Evolutionary conservation across 1,140 invertebrate species (phyloP).

Genomic region (Cydia pomonella): DNA sequence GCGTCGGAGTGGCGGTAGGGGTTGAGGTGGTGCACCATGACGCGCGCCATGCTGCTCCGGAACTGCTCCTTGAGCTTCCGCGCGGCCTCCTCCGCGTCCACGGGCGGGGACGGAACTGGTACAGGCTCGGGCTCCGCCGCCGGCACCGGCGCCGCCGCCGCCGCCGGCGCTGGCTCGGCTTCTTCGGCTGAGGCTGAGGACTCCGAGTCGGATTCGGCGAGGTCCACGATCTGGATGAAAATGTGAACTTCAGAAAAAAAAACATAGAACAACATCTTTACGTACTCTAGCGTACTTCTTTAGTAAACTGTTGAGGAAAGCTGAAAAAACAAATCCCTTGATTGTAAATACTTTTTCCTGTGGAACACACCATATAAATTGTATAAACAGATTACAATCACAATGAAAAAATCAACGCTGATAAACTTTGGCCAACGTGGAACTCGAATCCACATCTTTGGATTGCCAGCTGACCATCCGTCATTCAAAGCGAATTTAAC

Average conservation of each 20-base stretch:
- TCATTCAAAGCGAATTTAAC: no score
- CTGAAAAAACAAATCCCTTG: no score
- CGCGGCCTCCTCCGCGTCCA: slow-evolving; percentile 69
- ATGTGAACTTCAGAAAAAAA: neutral
- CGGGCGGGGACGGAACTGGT: slow-evolving; percentile 16
- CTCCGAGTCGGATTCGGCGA: slow-evolving; percentile 57
- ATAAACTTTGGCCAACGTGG: no score
- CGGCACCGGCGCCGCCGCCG: neutral
- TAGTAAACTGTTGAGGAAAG: no score
- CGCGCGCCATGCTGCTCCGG: slow-evolving; percentile 92
- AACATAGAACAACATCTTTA: no score
- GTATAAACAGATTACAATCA: no score
- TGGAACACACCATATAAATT: no score
- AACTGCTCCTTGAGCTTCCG: slow-evolving; percentile 93
- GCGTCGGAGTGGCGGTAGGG: slow-evolving; percentile 90
- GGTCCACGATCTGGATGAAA: slow-evolving; percentile 47
- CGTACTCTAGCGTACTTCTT: no score
- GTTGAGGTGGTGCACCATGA: slow-evolving; percentile 94
- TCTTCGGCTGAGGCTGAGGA: slow-evolving; percentile 47
- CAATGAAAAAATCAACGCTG: no score
- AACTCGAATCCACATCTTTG: no score
- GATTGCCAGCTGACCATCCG: no score
- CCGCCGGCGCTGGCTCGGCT: neutral
- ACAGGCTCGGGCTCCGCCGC: neutral
- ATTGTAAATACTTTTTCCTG: no score